Conservation (phyloP, 1,140 invertebrate genomes). For the Idris sp. region DNA sequence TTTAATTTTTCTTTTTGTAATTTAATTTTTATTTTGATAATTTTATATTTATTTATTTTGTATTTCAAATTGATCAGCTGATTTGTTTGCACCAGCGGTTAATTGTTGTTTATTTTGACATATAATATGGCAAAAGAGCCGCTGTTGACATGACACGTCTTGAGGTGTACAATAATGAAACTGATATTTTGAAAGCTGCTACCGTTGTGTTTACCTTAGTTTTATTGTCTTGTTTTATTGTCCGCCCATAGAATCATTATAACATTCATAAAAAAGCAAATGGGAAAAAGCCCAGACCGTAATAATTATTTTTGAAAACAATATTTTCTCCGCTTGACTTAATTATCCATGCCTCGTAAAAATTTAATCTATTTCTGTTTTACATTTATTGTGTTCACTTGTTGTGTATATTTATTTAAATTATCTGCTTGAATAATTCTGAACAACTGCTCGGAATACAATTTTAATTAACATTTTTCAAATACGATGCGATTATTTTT, state of each 20-base stretch:
- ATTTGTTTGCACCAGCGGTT: slow-evolving; percentile 28
- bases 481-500: too few relatives aligned
- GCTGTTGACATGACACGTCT: slow-evolving; percentile 26
- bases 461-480: too few relatives aligned
- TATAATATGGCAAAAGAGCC: slow-evolving; percentile 17
- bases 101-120: slow-evolving; percentile 37
- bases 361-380: too few relatives aligned
- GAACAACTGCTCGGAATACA: too few relatives aligned
- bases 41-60: neutral
- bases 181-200: slow-evolving; percentile 51
- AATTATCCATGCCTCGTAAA: too few relatives aligned
- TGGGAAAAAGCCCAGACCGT: slow-evolving; percentile 4
- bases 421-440: too few relatives aligned
- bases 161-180: slow-evolving; percentile 20
- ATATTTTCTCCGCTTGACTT: too few relatives aligned
- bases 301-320: too few relatives aligned
- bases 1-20: neutral
- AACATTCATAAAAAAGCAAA: slow-evolving; percentile 53
- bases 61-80: neutral
- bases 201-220: slow-evolving; percentile 56
- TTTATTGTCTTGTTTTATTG: slow-evolving; percentile 60
- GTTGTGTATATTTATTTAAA: too few relatives aligned
- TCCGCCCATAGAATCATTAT: slow-evolving; percentile 56
- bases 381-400: too few relatives aligned
- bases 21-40: too few relatives aligned